Evolutionary conservation across 2,113 vertebrate genomes (phyloP).

Genomic region (Rhodinocichla rosea): DNA sequence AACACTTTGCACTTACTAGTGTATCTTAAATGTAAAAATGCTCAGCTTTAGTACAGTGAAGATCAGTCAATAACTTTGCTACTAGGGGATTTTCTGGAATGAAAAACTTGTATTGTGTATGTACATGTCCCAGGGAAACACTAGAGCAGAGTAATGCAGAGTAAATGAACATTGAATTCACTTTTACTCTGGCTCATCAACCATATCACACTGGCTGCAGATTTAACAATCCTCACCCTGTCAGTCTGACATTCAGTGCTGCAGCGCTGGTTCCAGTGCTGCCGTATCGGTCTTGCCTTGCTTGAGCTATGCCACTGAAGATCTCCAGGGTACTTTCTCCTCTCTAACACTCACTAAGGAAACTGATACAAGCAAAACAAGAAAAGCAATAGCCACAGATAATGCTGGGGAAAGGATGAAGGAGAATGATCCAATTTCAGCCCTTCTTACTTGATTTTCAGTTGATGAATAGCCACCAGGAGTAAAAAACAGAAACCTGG

Average conservation of each 20-base stretch:
- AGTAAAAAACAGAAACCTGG: background rate
- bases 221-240: background rate
- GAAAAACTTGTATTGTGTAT: background rate
- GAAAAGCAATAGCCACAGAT: background rate
- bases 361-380: background rate
- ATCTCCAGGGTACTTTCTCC: background rate
- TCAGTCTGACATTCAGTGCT: background rate
- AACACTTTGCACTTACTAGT: background rate
- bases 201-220: accelerated
- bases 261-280: background rate
- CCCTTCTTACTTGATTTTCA: background rate
- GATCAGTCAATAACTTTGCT: background rate
- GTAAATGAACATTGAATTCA: accelerated
- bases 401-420: background rate
- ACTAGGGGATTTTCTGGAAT: background rate
- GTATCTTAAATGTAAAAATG: background rate
- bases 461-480: background rate
- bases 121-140: background rate
- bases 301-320: background rate
- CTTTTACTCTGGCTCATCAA: background rate
- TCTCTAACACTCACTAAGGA: background rate
- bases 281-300: background rate
- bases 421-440: background rate
- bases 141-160: background rate
- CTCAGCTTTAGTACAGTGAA: background rate